Evolutionary conservation across 2,113 vertebrate species (phyloP).

Genomic region (Benitochromis conjunctus): DNA sequence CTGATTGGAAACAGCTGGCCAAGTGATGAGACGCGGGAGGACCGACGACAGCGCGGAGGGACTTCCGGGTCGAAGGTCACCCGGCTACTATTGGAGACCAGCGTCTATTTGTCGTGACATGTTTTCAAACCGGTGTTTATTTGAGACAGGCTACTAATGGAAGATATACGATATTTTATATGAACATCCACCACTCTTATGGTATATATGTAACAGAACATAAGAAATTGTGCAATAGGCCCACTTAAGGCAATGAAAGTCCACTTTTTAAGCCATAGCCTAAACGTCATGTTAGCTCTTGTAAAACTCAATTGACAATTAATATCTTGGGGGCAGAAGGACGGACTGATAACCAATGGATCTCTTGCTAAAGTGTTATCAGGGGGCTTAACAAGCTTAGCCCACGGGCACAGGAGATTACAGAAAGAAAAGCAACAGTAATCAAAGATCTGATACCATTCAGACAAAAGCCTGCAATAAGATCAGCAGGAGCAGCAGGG

Average conservation of each 20-base stretch:
- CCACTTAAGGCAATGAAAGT: not conserved
- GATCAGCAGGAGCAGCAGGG: not conserved
- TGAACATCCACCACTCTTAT: not conserved
- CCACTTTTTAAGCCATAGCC: not conserved
- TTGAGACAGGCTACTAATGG: too few species aligned
- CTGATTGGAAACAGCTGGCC: too few species aligned
- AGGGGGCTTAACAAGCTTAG: conserved; percentile 33
- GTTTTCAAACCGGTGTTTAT: too few species aligned
- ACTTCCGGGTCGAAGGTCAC: too few species aligned
- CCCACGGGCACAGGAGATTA: conserved; percentile 29
- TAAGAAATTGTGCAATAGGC: not conserved
- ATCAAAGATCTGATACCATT: conserved; percentile 21
- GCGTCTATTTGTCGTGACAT: too few species aligned
- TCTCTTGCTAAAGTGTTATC: conserved; percentile 38
- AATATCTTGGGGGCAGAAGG: not conserved
- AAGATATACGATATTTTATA: too few species aligned
- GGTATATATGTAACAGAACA: not conserved
- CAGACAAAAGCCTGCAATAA: not conserved
- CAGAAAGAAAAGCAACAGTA: conserved; percentile 5
- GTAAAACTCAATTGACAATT: not conserved
- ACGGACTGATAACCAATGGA: conserved; percentile 10
- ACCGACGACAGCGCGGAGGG: too few species aligned
- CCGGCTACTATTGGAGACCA: too few species aligned
- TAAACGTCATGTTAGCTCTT: not conserved
- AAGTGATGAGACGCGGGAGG: too few species aligned